Base-by-base conservation (phyloP, 2,888 invertebrate species). In the Entomobrya proxima region DNA sequence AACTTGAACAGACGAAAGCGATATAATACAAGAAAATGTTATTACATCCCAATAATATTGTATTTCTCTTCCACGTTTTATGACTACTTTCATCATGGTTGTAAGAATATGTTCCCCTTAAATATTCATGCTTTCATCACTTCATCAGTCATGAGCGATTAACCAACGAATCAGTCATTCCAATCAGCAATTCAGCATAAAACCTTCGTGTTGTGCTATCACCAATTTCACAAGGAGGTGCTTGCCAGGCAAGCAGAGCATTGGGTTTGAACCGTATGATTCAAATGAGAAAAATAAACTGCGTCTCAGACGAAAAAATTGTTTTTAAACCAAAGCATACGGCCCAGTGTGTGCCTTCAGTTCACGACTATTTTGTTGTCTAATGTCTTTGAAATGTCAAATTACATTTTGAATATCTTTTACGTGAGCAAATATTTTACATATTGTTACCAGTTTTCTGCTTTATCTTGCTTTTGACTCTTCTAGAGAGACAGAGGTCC, bases 381-480 rank as follows among this genome's bases (percentile, higher is more conserved):
- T 37, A 64, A n/a, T 24, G 15, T 40, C 21, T 67, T 30, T 9
- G 30, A 30, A 21, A 4, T 52, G 15, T 27, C 7, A 9, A 67
- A 40, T 67, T 35, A 18, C 37, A 35, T 40, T 61, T 44, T 64
- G 44, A 64, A 77, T 64, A 37, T 30, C 61, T 77, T 77, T 64
- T 77, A 32, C 77, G 77, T 77, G 77, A 61, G 44, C 76, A 47
- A 24, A 58, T 58, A 58, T 58, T 67, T 67, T 40, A 37, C 64
- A 64, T 35, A 13, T 47, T 47, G 27, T 32, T 58, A 30, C 58
- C 32, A 64, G 64, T 35, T 64, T 64, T 64, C 18, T 35, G n/a
- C 15, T 2, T 52, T 5, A 3, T 52, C 6, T 27, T 58, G 27
- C 32, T 61, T 32, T 27, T 30, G 61, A 32, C 18, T 9, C 32